Percentiles rank a stretch among this genome's conserved stretches.
phyloP scores from a whole-genome alignment of 2,797 vertebrate species.

The Limosa lapponica region DNA sequence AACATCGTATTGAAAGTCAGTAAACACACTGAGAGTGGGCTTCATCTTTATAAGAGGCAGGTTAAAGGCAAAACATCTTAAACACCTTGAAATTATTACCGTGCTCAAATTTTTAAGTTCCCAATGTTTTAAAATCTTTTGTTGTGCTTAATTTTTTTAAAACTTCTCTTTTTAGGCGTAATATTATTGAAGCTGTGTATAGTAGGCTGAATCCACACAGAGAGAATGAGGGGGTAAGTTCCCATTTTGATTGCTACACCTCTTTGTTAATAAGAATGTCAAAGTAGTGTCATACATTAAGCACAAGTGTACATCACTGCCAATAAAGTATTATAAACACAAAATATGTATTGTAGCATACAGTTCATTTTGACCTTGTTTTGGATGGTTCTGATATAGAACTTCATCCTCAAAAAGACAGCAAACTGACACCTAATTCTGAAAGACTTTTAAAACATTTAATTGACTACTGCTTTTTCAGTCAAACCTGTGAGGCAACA shows the following conservation, averaged over 20 bases:
- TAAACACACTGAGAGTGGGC: background rate
- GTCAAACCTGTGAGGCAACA: background rate
- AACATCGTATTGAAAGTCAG: background rate
- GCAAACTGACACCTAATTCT: background rate
- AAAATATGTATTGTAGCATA: background rate
- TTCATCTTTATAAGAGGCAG: background rate
- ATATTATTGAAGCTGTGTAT: conserved; percentile 97
- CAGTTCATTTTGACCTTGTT: background rate
- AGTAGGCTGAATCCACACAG: conserved; percentile 95
- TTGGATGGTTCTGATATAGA: background rate
- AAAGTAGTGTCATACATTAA: background rate
- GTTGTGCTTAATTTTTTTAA: background rate
- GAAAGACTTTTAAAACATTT: background rate
- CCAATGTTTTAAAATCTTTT: background rate
- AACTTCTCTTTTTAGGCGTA: conserved; percentile 83
- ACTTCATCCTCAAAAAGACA: background rate
- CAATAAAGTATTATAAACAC: background rate
- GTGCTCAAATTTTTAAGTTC: background rate
- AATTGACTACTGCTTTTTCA: background rate
- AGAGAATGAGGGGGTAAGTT: conserved; percentile 97
- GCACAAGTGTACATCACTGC: background rate
- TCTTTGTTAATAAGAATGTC: background rate
- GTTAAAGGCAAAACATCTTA: background rate
- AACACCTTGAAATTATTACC: background rate
- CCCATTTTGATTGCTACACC: conserved; percentile 46